Base-by-base conservation (phyloP, 2,797 vertebrate species). In the Chelonia mydas region DNA sequence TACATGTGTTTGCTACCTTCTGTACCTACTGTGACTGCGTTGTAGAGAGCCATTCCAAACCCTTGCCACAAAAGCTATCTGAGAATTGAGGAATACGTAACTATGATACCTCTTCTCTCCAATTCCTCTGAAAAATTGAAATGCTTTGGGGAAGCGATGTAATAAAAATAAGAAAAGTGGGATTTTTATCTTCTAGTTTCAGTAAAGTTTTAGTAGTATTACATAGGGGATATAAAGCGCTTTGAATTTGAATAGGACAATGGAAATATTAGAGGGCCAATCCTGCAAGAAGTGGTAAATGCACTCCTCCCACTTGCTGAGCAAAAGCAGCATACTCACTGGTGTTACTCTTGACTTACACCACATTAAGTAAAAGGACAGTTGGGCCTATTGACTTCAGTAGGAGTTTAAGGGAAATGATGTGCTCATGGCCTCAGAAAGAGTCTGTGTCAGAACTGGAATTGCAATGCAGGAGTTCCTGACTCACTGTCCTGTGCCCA, bases 1-100 rank as follows among this genome's bases (percentile, higher is more conserved):
- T 84, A 33, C 91, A 93, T 96, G 81, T 89, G 82, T 86, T 59
- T 87, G 84, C 53, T 92, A 55, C 5, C 50, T 12, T 96, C 41
- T 82, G 37, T 7, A 27, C 89, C 19, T 74, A n/a, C 87, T 90
- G 25, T 65, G 76, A 54, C 76, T 47, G 81, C 87, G 41, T 93
- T 83, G 57, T 4, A 90, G 37, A 41, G 31, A 93, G 80, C 92
- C 94, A 80, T 84, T 87, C 31, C 80, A 90, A 93, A 80, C 83
- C 0, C 84, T 53, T 87, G 21, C 53, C 86, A 3, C 54, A 84
- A 61, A 65, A 61, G 3, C 47, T 45, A 90, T 83, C 9, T 87
- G 21, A 17, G 5, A 81, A 51, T n/a, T 80, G 49, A 87, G 81
- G 57, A 82, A 57, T 81, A n/a, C 49, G 11, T 55, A 85, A 13